Evolutionary conservation across 2,113 vertebrate species (phyloP), one percentile per base, ranked within the genome.

Genomic region (Pomatostomus ruficeps): DNA sequence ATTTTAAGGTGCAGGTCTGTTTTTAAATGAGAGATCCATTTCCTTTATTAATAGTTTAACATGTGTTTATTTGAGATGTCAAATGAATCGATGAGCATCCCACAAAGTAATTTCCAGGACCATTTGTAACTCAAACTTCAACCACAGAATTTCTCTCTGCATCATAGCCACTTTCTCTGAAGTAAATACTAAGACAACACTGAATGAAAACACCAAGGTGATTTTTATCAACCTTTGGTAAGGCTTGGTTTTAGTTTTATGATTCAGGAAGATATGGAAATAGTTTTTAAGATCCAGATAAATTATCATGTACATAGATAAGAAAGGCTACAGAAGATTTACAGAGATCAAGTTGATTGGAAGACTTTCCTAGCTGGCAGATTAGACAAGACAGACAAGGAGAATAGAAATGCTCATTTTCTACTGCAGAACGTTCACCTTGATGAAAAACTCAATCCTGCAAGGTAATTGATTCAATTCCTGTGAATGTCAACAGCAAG

Each of bases 1-100:
- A 57, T 89, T 96, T 96, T 95, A 91, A 94, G 45, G 22, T 77
- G 35, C 29, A 72, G 51, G 70, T 79, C 79, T 95, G 88, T 73
- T 97, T 91, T 85, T 86, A 92, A 95, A 89, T 67, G 58, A 79
- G 88, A 78, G 71, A 84, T 88, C 83, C 14, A 68, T 95, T 96
- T 93, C 88, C 73, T 93, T 85, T 91, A 57, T 89, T 95, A 95
- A 96, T 89, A 91, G 80, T 89, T 94, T 91, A 91, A 80, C 82
- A 93, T 46, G 67, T 87, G 93, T 91, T 96, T 94, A 96, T 92
- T 80, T 82, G 86, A 95, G 46, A 78, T 62, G 42, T 71, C 84
- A 91, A 96, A 92, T 19, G 51, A 89, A 91, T 61, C 12, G 1
- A 83, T 29, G 48, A 84, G 43, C 21, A 84, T 59, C 72, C 75